phyloP scores from a whole-genome alignment of 2,797 vertebrate species.

The Sebastes minor region DNA sequence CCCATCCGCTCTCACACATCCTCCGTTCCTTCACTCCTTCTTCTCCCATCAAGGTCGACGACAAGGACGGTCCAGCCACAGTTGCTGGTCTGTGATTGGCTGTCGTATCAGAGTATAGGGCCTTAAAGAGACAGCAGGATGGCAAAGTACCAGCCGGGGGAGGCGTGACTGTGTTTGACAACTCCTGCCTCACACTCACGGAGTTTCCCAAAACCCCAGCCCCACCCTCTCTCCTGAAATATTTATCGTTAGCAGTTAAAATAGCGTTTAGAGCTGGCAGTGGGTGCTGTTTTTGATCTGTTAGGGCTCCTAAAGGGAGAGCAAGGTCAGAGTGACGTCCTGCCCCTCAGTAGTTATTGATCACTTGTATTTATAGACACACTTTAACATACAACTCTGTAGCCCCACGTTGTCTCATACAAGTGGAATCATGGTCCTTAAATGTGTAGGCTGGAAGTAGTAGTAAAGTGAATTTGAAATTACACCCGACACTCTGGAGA shows the following conservation, averaged over 20 bases:
- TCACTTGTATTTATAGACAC: conserved; percentile 29
- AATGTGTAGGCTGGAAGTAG: background rate
- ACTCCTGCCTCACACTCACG: background rate
- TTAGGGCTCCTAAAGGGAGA: background rate
- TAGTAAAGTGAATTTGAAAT: background rate
- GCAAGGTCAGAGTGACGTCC: conserved; percentile 35
- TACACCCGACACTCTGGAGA: background rate
- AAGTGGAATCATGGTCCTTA: background rate
- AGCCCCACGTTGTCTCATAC: background rate
- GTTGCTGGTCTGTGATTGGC: conserved; percentile 63
- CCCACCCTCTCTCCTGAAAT: conserved; percentile 21
- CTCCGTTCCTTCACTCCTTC: conserved; percentile 22
- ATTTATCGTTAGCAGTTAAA: conserved; percentile 5
- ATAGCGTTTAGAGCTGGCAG: background rate
- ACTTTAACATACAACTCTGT: background rate
- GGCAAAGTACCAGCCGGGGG: conserved; percentile 26
- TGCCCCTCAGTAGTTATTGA: conserved; percentile 43
- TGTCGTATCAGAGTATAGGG: conserved; percentile 11
- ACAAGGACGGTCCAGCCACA: conserved; percentile 69
- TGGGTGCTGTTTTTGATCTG: background rate
- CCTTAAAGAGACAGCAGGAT: conserved; percentile 74
- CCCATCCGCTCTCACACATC: conserved; percentile 17
- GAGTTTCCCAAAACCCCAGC: conserved; percentile 25
- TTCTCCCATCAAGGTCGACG: conserved; percentile 71
- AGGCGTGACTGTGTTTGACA: conserved; percentile 14